Conservation (phyloP, 2,888 invertebrate species). For the Caenorhabditis plicata region DNA sequence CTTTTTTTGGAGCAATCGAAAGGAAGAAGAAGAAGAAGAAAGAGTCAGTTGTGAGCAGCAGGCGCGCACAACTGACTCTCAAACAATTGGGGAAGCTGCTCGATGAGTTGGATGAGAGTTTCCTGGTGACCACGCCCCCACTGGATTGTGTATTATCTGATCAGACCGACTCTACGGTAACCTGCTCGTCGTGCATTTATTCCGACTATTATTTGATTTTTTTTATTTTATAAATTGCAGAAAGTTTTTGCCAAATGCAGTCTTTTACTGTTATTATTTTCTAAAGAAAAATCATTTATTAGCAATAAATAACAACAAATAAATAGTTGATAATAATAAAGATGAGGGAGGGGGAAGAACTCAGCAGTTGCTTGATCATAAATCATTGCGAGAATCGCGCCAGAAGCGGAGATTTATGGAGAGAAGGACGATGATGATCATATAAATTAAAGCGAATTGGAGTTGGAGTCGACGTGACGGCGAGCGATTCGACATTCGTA, state of each 20-base stretch:
- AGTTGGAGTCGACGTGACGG: conserved; percentile 16
- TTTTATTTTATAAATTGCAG: too few species aligned
- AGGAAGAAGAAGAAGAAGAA: conserved; percentile 6
- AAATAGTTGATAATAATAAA: neutral
- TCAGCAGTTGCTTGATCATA: neutral
- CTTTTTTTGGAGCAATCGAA: conserved; percentile 4
- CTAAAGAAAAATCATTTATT: too few species aligned
- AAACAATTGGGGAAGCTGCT: conserved; percentile 17
- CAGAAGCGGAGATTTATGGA: conserved; percentile 1
- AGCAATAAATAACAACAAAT: too few species aligned
- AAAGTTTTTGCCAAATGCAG: too few species aligned
- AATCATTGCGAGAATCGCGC: conserved; percentile 3
- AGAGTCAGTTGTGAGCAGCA: conserved; percentile 31
- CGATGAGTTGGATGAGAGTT: conserved; percentile 1
- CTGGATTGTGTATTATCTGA: too few species aligned
- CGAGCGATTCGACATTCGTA: conserved; percentile 26
- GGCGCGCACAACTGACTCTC: conserved; percentile 32
- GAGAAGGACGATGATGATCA: neutral
- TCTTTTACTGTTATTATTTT: too few species aligned
- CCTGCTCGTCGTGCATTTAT: too few species aligned
- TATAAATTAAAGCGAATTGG: conserved; percentile 5
- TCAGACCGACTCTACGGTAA: too few species aligned
- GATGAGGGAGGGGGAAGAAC: neutral
- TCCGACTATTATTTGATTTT: too few species aligned
- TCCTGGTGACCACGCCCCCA: conserved; percentile 2